These are phyloP conservation scores for Falco berigora DNA, from an alignment of 2,797 vertebrate species.

Conservation along the genomic window DNA sequence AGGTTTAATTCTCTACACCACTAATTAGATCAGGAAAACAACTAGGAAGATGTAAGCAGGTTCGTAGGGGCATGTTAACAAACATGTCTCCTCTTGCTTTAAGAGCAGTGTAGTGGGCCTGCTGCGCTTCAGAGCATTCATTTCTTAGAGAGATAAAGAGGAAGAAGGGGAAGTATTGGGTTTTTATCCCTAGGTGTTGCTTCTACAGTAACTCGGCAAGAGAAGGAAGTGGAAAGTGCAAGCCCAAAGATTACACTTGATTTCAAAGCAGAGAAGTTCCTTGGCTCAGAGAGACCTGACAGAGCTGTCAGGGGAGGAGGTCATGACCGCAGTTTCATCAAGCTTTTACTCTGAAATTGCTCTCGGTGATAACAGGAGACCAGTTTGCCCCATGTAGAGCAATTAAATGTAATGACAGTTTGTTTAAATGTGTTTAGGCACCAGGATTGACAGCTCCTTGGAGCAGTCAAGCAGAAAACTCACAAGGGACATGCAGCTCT, in stretches of 20 bases:
- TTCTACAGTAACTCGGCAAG: neutral
- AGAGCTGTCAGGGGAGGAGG: neutral
- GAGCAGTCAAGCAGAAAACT: neutral
- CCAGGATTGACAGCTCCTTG: neutral
- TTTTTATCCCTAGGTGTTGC: neutral
- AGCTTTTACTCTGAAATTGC: neutral
- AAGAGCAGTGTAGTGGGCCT: rapidly evolving
- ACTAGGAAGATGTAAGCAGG: neutral
- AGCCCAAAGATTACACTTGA: neutral
- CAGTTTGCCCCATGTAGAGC: neutral
- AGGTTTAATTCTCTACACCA: constrained; percentile 60
- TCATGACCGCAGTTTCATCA: neutral
- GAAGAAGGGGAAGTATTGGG: neutral
- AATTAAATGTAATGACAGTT: neutral
- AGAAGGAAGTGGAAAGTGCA: neutral
- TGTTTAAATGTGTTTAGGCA: neutral
- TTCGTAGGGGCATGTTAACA: neutral
- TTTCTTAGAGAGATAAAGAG: neutral
- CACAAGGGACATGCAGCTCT: neutral
- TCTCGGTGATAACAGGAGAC: neutral
- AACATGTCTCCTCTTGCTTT: neutral
- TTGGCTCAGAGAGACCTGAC: neutral
- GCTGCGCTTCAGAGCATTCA: neutral
- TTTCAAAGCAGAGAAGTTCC: neutral
- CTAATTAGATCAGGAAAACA: constrained; percentile 61